Base-by-base conservation (phyloP, 2,888 invertebrate species). In the Criorhina ranunculi region DNA sequence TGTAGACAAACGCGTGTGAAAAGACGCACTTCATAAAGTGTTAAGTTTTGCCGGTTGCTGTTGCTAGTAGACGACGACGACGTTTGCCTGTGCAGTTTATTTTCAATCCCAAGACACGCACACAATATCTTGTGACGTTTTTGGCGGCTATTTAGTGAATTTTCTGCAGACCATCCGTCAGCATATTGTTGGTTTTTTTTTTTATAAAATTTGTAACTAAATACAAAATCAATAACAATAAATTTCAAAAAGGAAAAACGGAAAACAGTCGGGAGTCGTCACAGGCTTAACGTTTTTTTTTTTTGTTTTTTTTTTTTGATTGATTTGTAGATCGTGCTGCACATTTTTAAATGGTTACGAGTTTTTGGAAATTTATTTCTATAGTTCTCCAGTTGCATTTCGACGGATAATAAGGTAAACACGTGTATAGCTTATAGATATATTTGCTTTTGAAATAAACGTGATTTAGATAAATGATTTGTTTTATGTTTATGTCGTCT, bases 241-340 rank as follows among this genome's bases (percentile, higher is more conserved):
- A 57, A 57, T n/a, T 40, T 33, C 15, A 49, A 67, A 55, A 24
- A 5, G 17, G 12, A 67, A 35, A 51, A 53, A 72, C 77, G 62
- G 51, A 51, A 78, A 73, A 73, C 67, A 55, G 64, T 70, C 80
- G 42, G 75, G 55, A 78, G 53, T 72, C 55, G 59, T 85, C 79
- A 46, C 70, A 42, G 70, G 12, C 77, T 24, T 12, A 49, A 73
- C 69, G 60, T 85, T 85, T n/a, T n/a, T n/a, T n/a, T n/a, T n/a
- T n/a, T n/a, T n/a, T n/a, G n/a, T n/a, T n/a, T n/a, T n/a, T n/a
- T n/a, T n/a, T n/a, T n/a, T n/a, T 24, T 24, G 85, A 85, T 80
- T 85, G 85, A 85, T 85, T 85, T 85, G 75, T 75, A 66, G 76
- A 85, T 85, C 85, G 85, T 85, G 85, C 85, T 85, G 85, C 75